phyloP scores from a whole-genome alignment of 2,888 invertebrate species.

The Drosophila meridionalis region DNA sequence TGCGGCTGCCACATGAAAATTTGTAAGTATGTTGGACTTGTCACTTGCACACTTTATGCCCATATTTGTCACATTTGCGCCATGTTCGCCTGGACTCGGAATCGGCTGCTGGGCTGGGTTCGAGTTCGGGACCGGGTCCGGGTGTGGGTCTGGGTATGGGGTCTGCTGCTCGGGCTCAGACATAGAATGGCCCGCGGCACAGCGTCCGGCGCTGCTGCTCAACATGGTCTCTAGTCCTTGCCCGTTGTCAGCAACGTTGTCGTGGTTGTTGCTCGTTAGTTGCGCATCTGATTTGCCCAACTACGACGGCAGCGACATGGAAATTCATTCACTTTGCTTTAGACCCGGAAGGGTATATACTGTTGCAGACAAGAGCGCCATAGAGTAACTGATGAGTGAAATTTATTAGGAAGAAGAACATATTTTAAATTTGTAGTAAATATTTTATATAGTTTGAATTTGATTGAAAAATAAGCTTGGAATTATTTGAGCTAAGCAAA shows the following conservation, averaged over 20 bases:
- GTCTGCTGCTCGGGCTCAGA: neutral
- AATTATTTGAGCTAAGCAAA: too few species aligned
- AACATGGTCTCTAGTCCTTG: conserved; percentile 48
- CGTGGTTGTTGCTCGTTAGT: conserved; percentile 80
- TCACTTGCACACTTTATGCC: conserved; percentile 82
- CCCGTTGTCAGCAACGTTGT: conserved; percentile 52
- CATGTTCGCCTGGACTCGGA: conserved; percentile 62
- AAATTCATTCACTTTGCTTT: conserved; percentile 63
- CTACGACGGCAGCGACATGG: conserved; percentile 71
- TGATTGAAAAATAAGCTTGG: neutral
- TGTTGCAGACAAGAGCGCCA: too few species aligned
- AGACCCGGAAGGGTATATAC: conserved; percentile 13
- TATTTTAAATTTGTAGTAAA: neutral
- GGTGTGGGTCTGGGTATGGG: neutral
- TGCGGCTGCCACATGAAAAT: conserved; percentile 69
- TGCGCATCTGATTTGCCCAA: conserved; percentile 80
- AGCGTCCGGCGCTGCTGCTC: conserved; percentile 43
- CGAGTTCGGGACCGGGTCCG: neutral
- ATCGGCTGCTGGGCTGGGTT: neutral
- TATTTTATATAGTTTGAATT: neutral
- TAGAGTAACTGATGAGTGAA: neutral
- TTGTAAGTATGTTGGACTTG: conserved; percentile 80
- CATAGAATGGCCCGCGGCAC: conserved; percentile 45
- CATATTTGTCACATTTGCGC: conserved; percentile 82
- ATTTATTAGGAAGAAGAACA: neutral